A percentile compares a stretch with the other conserved stretches of the same genome.
Evolutionary conservation across 2,797 vertebrate species (phyloP).

Genomic region (Acanthurus tractus): DNA sequence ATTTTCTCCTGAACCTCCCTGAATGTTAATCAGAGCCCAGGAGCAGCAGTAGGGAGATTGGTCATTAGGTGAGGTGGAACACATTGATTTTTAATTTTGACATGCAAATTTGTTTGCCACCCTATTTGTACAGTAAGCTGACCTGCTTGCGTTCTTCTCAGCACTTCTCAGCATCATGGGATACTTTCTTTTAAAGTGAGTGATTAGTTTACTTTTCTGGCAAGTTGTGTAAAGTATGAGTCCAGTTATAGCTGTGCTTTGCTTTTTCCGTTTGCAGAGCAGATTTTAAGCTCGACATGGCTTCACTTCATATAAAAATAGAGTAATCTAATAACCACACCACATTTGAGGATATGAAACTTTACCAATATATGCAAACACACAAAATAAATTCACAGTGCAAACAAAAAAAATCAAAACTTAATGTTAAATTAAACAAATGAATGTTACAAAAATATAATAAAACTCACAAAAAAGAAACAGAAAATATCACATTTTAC

Average conservation of each 20-base stretch:
- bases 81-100: constrained; percentile 89
- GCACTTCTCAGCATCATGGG: constrained; percentile 70
- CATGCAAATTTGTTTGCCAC: constrained; percentile 86
- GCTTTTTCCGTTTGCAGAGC: background rate
- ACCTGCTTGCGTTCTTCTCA: constrained; percentile 73
- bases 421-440: background rate
- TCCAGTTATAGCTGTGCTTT: background rate
- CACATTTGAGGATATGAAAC: background rate
- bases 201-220: constrained; percentile 78
- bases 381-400: background rate
- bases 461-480: background rate
- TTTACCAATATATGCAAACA: background rate
- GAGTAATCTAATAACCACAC: background rate
- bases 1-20: constrained; percentile 83
- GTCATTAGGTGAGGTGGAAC: constrained; percentile 87
- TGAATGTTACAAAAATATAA: background rate
- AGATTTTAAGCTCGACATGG: background rate
- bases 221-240: constrained; percentile 48
- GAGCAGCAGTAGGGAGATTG: constrained; percentile 85
- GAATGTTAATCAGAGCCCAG: constrained; percentile 87
- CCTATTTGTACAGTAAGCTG: constrained; percentile 83
- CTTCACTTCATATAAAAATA: background rate
- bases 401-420: background rate
- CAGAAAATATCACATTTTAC: background rate
- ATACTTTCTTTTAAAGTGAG: constrained; percentile 76